Base-by-base conservation (phyloP, 2,888 invertebrate genomes). In the Lysandra bellargus region DNA sequence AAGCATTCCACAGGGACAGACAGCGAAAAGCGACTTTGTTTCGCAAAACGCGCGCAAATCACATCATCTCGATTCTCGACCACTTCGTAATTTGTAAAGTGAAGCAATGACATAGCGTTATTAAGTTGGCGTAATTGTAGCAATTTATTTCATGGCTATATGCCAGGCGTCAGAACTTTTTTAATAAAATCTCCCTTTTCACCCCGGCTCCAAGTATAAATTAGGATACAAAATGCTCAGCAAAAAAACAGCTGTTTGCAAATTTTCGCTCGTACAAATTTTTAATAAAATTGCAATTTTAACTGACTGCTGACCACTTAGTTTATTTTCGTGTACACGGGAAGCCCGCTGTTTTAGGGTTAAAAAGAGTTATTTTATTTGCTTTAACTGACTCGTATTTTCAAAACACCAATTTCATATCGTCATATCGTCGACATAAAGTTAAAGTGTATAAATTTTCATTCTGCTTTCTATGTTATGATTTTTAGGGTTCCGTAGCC, bases 161-260 rank as follows among this genome's bases (percentile, higher is more conserved):
- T 84, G 84, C 83, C 84, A 84, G 83, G 83, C 79, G 78, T 76
- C 77, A 81, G 82, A 93, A 92, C 87, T 92, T 92, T 93, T 93
- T 92, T 91, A 92, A 92, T 92, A 92, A 92, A 92, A 91, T 85
- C 87, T 72, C 81, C 83, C 84, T 87, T 87, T 88, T 84, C 83
- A 82, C 83, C 83, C 84, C 85, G 83, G 82, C 84, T 83, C 84
- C 78, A 80, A 83, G 87, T 88, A 91, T 91, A 90, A 91, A 92
- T 92, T 91, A 88, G 83, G 85, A 88, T 87, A 87, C 86, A 86
- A 86, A 86, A 86, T 87, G 85, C 86, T 86, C 84, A 85, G 86
- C 85, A 86, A 89, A 79, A 90, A 90, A 88, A 87, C 86, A 81
- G 81, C 82, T 82, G 84, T 84, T 85, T 86, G 85, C 86, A 87